Percentiles rank a stretch among this genome's conserved stretches.
Conservation (phyloP, 2,888 invertebrate species). For the Crepidodera aurea region DNA sequence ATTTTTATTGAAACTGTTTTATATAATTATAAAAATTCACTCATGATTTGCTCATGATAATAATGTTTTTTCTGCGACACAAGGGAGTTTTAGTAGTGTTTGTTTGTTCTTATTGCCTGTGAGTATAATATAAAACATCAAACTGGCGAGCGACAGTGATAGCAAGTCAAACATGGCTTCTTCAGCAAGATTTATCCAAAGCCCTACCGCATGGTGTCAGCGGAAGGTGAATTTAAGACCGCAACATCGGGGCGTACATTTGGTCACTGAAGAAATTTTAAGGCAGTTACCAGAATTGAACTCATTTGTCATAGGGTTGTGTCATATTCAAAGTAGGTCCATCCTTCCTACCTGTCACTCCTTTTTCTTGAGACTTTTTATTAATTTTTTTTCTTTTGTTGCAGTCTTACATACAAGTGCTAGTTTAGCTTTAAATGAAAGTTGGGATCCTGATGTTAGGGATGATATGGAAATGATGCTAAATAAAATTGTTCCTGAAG, state of each 20-base stretch:
- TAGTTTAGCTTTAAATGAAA: conserved; percentile 96
- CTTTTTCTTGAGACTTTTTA: conserved; percentile 1
- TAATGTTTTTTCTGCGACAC: conserved; percentile 70
- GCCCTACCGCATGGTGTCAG: conserved; percentile 98
- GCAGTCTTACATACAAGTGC: conserved; percentile 97
- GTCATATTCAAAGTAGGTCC: conserved; percentile 95
- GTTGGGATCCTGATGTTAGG: conserved; percentile 97
- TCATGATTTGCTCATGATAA: conserved; percentile 76
- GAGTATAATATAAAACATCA: conserved; percentile 46
- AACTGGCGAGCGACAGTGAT: conserved; percentile 62
- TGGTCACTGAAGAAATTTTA: conserved; percentile 95
- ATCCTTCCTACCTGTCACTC: conserved; percentile 34
- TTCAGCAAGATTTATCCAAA: conserved; percentile 87
- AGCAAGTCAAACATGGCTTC: conserved; percentile 79
- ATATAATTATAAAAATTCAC: conserved; percentile 47
- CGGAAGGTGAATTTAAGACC: conserved; percentile 95
- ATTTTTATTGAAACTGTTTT: conserved; percentile 53
- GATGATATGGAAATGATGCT: conserved; percentile 99
- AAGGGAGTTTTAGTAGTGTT: conserved; percentile 56
- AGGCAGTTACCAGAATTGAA: conserved; percentile 93
- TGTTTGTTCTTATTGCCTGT: conserved; percentile 55
- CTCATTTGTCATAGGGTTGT: conserved; percentile 94
- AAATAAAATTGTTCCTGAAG: conserved; percentile 98
- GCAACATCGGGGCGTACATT: conserved; percentile 95
- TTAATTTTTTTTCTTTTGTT: conserved; percentile 55